Conservation (phyloP, 2,797 vertebrate species). For the Syngnathus rostellatus region DNA sequence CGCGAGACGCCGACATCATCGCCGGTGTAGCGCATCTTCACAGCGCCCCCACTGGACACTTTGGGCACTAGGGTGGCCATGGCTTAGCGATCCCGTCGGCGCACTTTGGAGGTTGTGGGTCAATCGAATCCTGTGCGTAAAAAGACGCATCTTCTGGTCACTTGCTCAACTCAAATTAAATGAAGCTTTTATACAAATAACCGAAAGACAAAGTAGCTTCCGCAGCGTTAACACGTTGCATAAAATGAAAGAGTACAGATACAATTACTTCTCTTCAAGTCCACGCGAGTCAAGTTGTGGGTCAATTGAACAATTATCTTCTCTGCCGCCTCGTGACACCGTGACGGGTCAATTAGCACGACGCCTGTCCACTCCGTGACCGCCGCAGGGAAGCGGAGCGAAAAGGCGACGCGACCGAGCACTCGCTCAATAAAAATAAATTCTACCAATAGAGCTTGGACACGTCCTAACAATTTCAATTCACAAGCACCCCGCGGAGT, state of each 20-base stretch:
- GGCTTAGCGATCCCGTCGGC: slow-evolving; percentile 39
- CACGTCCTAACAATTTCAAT: not conserved
- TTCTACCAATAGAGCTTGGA: not conserved
- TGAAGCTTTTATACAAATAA: not conserved
- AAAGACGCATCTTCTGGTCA: not conserved
- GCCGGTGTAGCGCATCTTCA: slow-evolving; percentile 79
- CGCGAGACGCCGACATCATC: slow-evolving; percentile 84
- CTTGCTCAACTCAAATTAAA: not conserved
- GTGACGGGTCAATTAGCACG: slow-evolving; percentile 17
- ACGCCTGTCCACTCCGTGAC: not conserved
- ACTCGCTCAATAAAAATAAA: not conserved
- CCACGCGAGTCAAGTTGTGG: not conserved
- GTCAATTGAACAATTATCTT: not conserved
- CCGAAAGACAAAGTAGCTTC: not conserved
- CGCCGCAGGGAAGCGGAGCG: not conserved
- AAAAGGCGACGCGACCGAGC: not conserved
- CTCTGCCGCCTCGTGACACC: not conserved
- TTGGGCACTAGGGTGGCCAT: slow-evolving; percentile 77
- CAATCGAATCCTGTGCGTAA: slow-evolving; percentile 37
- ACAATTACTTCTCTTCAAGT: too few relatives aligned
- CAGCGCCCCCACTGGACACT: slow-evolving; percentile 72
- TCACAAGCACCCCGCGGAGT: too few relatives aligned
- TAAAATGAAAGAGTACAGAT: too few relatives aligned
- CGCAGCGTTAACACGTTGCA: not conserved
- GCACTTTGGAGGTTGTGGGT: slow-evolving; percentile 26